These are phyloP conservation scores for Cossypha dichroa DNA, from an alignment of 2,797 vertebrate species.

Conservation along the genomic window DNA sequence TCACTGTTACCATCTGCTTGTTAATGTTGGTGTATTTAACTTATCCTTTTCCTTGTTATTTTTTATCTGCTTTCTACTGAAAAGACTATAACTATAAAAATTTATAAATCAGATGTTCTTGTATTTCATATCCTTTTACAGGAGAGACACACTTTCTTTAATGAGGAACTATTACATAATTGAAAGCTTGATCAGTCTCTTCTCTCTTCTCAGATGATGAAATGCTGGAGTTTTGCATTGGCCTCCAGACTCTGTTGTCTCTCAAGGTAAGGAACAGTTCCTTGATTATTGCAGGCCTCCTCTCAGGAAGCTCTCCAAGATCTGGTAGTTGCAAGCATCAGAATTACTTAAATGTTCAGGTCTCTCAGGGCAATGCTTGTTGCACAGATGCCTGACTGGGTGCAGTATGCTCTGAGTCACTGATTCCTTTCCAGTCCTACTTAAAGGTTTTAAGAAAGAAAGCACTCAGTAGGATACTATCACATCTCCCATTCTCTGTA, in stretches of 20 bases:
- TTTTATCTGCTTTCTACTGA: neutral
- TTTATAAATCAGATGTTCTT: neutral
- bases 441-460: neutral
- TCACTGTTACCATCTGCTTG: neutral
- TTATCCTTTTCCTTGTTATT: neutral
- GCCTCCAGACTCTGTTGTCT: constrained; percentile 88
- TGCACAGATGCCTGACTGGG: neutral
- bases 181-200: neutral
- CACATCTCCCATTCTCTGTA: neutral
- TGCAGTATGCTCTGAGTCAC: neutral
- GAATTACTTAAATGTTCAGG: neutral
- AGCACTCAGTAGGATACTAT: neutral
- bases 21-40: neutral
- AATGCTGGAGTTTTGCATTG: constrained; percentile 86
- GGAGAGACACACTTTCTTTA: neutral
- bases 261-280: constrained; percentile 84
- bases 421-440: neutral
- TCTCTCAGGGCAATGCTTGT: neutral
- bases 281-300: neutral
- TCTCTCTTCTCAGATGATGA: constrained; percentile 83
- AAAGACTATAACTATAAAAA: neutral
- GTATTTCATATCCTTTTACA: neutral
- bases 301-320: neutral
- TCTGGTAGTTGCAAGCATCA: neutral
- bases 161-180: neutral